Evolutionary conservation across 2,888 invertebrate genomes (phyloP).

Genomic region (Polietes domitor): DNA sequence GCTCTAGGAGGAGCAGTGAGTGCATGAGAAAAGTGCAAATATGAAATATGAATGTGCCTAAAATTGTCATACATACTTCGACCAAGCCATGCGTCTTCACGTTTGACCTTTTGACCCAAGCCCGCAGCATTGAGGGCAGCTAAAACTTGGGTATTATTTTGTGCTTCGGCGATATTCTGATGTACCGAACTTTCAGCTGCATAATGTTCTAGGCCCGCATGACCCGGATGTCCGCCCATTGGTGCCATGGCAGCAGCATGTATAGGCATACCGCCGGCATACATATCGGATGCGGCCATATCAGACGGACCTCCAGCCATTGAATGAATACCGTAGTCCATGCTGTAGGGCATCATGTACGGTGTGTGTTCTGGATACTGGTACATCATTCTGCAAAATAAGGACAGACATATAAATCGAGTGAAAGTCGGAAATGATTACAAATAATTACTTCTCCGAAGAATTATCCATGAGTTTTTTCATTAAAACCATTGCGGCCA

Average conservation of each 20-base stretch:
- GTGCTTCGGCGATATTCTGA: slow-evolving; percentile 77
- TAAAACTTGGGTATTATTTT: slow-evolving; percentile 77
- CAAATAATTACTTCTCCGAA: slow-evolving; percentile 79
- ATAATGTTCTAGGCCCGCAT: slow-evolving; percentile 76
- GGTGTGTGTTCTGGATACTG: slow-evolving; percentile 79
- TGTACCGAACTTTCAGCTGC: slow-evolving; percentile 77
- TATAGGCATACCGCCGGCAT: slow-evolving; percentile 76
- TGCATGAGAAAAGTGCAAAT: slow-evolving; percentile 35
- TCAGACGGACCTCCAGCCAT: slow-evolving; percentile 74
- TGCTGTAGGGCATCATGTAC: slow-evolving; percentile 80
- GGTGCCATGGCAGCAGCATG: slow-evolving; percentile 70
- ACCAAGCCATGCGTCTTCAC: slow-evolving; percentile 79
- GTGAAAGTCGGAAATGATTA: background rate
- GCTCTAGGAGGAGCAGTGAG: too few relatives aligned
- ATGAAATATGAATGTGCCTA: background rate
- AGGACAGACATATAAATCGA: too few relatives aligned
- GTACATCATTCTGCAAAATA: slow-evolving; percentile 77
- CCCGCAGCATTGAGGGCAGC: slow-evolving; percentile 77
- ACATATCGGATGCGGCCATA: slow-evolving; percentile 76
- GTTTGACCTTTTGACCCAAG: slow-evolving; percentile 78
- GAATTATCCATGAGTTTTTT: slow-evolving; percentile 85
- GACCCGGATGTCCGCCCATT: slow-evolving; percentile 69
- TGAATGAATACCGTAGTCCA: slow-evolving; percentile 78
- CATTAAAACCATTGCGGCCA: slow-evolving; percentile 84
- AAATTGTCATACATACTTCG: slow-evolving; percentile 72